Conservation (phyloP, 1,140 invertebrate genomes). For the Sinella curviseta region DNA sequence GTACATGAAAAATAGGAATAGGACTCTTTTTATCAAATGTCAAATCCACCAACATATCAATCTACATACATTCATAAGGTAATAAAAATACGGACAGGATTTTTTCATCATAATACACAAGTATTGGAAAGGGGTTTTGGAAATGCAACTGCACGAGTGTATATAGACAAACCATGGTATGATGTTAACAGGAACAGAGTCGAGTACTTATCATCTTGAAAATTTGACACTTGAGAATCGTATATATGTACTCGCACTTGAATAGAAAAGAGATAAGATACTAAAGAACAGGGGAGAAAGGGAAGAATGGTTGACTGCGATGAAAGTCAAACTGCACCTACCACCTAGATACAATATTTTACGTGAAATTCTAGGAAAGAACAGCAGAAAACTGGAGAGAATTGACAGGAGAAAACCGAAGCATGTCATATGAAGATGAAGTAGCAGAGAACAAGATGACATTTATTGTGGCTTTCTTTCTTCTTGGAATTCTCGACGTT, state of each 20-base stretch:
- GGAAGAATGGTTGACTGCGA: too few species aligned
- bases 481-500: neutral
- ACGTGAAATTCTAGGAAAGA: too few species aligned
- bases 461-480: neutral
- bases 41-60: neutral
- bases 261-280: neutral
- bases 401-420: neutral
- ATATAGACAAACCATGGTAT: neutral
- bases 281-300: neutral
- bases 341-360: too few species aligned
- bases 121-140: too few species aligned
- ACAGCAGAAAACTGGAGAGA: too few species aligned
- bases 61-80: too few species aligned
- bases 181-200: neutral
- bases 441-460: neutral
- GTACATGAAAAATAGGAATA: neutral
- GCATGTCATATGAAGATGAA: neutral
- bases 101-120: too few species aligned
- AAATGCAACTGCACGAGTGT: too few species aligned
- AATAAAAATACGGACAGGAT: too few species aligned
- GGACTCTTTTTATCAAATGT: neutral
- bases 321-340: too few species aligned
- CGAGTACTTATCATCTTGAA: constrained; percentile 3
- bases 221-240: neutral
- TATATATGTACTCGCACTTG: neutral